Conservation (phyloP, 2,113 vertebrate genomes). For the Catharus minimus region DNA sequence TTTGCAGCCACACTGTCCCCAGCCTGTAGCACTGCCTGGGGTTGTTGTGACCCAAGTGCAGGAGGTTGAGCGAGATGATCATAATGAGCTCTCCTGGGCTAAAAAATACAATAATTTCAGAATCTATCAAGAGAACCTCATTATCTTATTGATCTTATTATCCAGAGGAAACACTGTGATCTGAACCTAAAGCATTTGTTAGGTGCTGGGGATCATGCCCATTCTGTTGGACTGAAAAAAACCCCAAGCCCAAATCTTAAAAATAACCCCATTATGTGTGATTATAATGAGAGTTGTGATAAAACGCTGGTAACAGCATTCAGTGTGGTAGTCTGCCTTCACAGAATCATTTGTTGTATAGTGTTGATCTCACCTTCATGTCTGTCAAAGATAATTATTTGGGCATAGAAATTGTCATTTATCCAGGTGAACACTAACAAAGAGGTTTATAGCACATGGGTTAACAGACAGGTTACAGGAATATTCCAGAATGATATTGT, state of each 20-base stretch:
- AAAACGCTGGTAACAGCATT: background rate
- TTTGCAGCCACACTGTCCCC: background rate
- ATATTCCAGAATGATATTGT: background rate
- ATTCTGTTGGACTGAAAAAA: background rate
- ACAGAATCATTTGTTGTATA: background rate
- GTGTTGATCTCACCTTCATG: background rate
- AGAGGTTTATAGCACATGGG: background rate
- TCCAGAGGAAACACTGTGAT: background rate
- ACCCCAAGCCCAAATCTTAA: background rate
- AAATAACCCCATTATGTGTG: background rate
- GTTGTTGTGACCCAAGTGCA: background rate
- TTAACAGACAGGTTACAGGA: background rate
- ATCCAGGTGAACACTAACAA: background rate
- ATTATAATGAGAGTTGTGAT: background rate
- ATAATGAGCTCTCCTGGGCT: background rate
- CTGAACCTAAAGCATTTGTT: background rate
- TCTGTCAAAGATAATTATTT: background rate
- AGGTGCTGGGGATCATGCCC: background rate
- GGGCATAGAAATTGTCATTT: background rate
- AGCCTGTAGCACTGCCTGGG: background rate
- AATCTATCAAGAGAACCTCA: background rate
- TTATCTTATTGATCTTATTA: background rate
- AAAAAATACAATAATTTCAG: background rate
- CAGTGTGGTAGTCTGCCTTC: background rate
- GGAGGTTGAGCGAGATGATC: background rate